Conservation (phyloP, 2,888 invertebrate genomes). For the Cerceris rybyensis region DNA sequence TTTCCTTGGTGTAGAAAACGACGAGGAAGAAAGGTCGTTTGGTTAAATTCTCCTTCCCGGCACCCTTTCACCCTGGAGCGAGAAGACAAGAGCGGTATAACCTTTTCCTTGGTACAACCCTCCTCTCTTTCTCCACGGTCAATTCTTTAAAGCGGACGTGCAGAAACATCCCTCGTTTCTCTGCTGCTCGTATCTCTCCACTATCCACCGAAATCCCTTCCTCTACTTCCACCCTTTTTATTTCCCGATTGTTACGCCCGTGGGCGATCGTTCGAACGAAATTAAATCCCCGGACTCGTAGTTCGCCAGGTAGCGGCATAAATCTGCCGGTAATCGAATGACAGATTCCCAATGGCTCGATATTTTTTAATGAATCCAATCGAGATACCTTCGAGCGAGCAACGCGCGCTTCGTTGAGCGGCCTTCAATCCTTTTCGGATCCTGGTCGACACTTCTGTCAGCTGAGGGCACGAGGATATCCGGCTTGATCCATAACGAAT, state of each 20-base stretch:
- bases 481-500: slow-evolving; percentile 13
- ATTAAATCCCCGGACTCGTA: slow-evolving; percentile 53
- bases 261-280: slow-evolving; percentile 32
- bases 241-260: slow-evolving; percentile 40
- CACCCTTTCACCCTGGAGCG: slow-evolving; percentile 18
- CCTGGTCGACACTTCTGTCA: slow-evolving; percentile 15
- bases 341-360: slow-evolving; percentile 56
- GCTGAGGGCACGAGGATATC: slow-evolving; percentile 1
- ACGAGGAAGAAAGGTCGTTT: slow-evolving; percentile 31
- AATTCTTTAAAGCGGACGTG: slow-evolving; percentile 64
- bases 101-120: slow-evolving; percentile 29
- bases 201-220: slow-evolving; percentile 27
- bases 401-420: slow-evolving; percentile 8
- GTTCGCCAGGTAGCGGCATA: slow-evolving; percentile 36
- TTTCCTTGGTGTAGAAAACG: slow-evolving; percentile 11
- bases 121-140: slow-evolving; percentile 38
- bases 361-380: slow-evolving; percentile 63
- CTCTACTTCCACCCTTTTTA: slow-evolving; percentile 31
- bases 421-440: slow-evolving; percentile 16
- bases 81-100: slow-evolving; percentile 51
- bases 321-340: slow-evolving; percentile 61
- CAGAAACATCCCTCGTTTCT: slow-evolving; percentile 29
- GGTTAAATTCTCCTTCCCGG: slow-evolving; percentile 42
- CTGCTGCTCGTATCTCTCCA: neutral
- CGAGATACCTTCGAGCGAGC: slow-evolving; percentile 11